Evolutionary conservation across 2,888 invertebrate genomes (phyloP).

Genomic region (Diploptera punctata): DNA sequence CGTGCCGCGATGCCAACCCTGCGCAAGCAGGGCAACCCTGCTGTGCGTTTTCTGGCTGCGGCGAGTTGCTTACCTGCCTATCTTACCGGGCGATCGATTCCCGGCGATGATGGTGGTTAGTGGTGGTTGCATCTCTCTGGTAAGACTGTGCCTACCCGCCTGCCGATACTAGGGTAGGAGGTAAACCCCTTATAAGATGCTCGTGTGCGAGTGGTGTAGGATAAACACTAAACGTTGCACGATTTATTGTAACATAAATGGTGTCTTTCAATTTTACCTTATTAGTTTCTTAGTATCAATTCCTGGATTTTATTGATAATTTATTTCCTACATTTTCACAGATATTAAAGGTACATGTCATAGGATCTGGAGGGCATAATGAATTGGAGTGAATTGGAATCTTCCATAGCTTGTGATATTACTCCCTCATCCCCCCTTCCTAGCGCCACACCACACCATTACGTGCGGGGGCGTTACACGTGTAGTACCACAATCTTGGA

Average conservation of each 20-base stretch:
- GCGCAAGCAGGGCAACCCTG: conserved; percentile 54
- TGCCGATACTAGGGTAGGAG: neutral
- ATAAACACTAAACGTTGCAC: neutral
- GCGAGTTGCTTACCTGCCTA: conserved; percentile 52
- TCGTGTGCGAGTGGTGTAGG: neutral
- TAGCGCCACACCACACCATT: conserved; percentile 23
- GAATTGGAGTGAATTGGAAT: neutral
- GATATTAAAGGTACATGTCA: too few relatives aligned
- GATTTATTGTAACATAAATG: neutral
- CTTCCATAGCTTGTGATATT: neutral
- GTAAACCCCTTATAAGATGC: neutral
- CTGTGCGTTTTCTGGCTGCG: conserved; percentile 47
- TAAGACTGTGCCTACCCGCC: neutral
- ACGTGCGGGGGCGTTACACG: conserved; percentile 18
- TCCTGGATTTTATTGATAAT: neutral
- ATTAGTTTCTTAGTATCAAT: too few relatives aligned
- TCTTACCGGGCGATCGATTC: conserved; percentile 50
- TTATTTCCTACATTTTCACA: too few relatives aligned
- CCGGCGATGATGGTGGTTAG: conserved; percentile 28
- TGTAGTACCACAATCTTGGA: neutral
- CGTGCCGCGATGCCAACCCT: conserved; percentile 46
- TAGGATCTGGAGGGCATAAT: too few relatives aligned
- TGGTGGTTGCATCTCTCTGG: conserved; percentile 11
- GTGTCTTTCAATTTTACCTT: neutral
- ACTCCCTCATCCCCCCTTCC: conserved; percentile 6